Percentiles rank a stretch among this genome's conserved stretches.
These are phyloP conservation scores for Callospermophilus lateralis DNA, from an alignment of 2,113 vertebrate genomes.

Conservation along the genomic window DNA sequence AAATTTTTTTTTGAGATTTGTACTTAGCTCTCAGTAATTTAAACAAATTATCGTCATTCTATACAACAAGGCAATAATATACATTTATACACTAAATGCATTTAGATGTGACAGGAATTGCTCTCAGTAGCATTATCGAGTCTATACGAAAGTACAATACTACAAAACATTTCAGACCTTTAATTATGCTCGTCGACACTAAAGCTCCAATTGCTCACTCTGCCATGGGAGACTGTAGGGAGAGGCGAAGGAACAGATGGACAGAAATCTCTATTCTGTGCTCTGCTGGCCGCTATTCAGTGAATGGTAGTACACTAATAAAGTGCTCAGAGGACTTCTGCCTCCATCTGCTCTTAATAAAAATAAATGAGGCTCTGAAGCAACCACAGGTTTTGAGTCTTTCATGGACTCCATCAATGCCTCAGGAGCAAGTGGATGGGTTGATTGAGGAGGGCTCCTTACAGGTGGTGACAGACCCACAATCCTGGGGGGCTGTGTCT, in stretches of 20 bases:
- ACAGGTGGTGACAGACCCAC: background rate
- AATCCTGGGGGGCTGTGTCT: background rate
- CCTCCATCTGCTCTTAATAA: slow-evolving; percentile 80
- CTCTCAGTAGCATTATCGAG: background rate
- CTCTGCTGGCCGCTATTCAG: slow-evolving; percentile 38
- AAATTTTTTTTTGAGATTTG: background rate
- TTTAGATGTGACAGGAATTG: slow-evolving; percentile 19
- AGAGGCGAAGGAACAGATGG: slow-evolving; percentile 65
- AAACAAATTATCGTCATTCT: slow-evolving; percentile 12
- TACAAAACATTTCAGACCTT: slow-evolving; percentile 55
- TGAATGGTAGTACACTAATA: slow-evolving; percentile 61
- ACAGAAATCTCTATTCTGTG: slow-evolving; percentile 57
- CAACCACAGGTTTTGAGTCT: background rate
- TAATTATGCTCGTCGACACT: slow-evolving; percentile 15
- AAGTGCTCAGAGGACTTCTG: slow-evolving; percentile 64
- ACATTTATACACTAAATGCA: background rate
- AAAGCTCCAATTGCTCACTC: background rate
- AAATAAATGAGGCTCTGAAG: slow-evolving; percentile 66
- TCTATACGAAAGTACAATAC: slow-evolving; percentile 13
- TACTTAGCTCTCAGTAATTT: background rate
- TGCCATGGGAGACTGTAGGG: background rate
- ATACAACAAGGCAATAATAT: background rate
- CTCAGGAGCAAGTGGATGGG: background rate
- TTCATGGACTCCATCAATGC: background rate
- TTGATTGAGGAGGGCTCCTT: background rate